Percentiles rank a stretch among this genome's conserved stretches.
Conservation (phyloP, 2,113 vertebrate species). For the Ptilonorhynchus violaceus region DNA sequence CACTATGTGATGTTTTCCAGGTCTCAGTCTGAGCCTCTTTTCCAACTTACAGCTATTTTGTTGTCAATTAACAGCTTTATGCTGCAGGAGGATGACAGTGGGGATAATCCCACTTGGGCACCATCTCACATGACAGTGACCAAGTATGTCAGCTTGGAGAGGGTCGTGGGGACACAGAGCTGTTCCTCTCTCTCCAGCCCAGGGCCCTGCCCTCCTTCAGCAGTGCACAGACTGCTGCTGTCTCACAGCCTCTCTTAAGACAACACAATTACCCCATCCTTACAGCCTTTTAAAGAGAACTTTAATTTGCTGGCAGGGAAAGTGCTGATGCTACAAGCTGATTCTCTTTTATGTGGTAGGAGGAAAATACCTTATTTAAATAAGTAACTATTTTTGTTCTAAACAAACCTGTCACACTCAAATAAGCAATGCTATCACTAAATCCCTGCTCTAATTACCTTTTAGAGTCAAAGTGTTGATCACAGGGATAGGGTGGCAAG, state of each 20-base stretch:
- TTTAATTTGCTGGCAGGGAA: neutral
- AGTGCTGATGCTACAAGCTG: neutral
- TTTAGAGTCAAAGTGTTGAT: neutral
- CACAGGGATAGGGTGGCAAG: neutral
- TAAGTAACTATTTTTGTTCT: neutral
- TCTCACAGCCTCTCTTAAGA: neutral
- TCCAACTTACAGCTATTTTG: fast-evolving
- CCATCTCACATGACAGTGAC: neutral
- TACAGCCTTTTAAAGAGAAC: neutral
- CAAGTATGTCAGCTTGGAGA: neutral
- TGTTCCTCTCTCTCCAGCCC: neutral
- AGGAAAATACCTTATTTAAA: neutral
- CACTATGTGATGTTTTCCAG: neutral
- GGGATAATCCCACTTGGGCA: neutral
- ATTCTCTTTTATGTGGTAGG: neutral
- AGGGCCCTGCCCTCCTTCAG: neutral
- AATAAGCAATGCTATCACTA: neutral
- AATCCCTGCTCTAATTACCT: neutral
- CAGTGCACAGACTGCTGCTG: neutral
- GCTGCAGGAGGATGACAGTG: neutral
- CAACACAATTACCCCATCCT: neutral
- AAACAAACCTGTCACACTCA: neutral
- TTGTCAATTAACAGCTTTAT: neutral
- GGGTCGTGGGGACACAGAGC: neutral
- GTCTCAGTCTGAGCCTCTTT: neutral